These are phyloP conservation scores for Salmo trutta DNA, from an alignment of 2,797 vertebrate genomes.

Conservation along the genomic window DNA sequence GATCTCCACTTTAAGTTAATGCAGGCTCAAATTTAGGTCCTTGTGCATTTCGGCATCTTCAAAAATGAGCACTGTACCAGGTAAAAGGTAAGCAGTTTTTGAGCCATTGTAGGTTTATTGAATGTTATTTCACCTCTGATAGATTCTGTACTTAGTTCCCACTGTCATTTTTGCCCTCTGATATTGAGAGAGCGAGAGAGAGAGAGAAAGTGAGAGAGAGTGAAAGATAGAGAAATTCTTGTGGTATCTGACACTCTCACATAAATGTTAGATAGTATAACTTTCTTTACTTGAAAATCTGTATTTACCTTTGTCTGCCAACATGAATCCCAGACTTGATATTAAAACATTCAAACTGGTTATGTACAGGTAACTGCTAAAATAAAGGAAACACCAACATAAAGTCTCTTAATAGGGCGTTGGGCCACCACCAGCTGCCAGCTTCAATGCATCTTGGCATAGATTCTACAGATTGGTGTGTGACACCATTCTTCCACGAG, in stretches of 20 bases:
- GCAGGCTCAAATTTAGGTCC: conserved; percentile 47
- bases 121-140: background rate
- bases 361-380: background rate
- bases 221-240: too few relatives aligned
- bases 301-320: too few relatives aligned
- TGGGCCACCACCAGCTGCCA: too few relatives aligned
- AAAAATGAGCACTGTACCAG: conserved; percentile 49
- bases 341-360: background rate
- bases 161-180: background rate
- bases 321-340: background rate
- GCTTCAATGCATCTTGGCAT: too few relatives aligned
- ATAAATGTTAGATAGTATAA: background rate
- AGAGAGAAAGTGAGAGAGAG: background rate
- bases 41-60: conserved; percentile 39
- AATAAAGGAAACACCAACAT: too few relatives aligned
- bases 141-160: background rate
- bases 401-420: too few relatives aligned
- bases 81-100: conserved; percentile 31
- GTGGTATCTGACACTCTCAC: background rate
- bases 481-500: too few relatives aligned
- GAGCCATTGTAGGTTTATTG: background rate
- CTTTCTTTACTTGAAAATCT: background rate
- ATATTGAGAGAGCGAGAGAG: too few relatives aligned
- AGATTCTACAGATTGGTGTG: too few relatives aligned
- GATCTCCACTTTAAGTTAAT: conserved; percentile 50